Evolutionary conservation across 2,113 vertebrate species (phyloP).

Genomic region (Nannospalax galili): DNA sequence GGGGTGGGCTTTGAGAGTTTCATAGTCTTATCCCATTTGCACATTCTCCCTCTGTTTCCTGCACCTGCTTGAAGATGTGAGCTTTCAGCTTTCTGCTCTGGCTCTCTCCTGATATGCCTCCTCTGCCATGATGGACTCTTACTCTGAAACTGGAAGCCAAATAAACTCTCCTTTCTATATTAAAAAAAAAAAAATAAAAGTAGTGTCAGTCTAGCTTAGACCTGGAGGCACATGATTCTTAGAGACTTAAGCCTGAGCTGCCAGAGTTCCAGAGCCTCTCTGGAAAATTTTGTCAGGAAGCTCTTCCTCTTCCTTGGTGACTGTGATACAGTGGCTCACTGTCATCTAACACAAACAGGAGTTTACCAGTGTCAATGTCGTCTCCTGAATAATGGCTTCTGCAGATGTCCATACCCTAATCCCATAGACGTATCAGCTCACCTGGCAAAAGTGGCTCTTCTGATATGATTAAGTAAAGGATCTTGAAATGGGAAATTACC

Average conservation of each 20-base stretch:
- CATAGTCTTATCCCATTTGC: too few relatives aligned
- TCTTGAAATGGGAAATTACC: neutral
- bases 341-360: neutral
- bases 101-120: too few relatives aligned
- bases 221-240: neutral
- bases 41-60: too few relatives aligned
- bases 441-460: neutral
- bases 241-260: neutral
- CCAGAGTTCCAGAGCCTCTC: neutral
- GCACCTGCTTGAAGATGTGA: too few relatives aligned
- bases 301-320: neutral
- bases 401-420: neutral
- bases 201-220: neutral
- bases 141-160: too few relatives aligned
- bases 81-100: too few relatives aligned
- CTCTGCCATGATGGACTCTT: too few relatives aligned
- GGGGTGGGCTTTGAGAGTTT: too few relatives aligned
- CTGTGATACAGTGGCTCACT: neutral
- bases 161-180: too few relatives aligned
- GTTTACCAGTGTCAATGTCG: neutral
- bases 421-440: neutral
- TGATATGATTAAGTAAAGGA: neutral
- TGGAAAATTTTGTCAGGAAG: neutral
- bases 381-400: neutral
- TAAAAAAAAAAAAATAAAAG: too few relatives aligned